A percentile compares a stretch with the other conserved stretches of the same genome.
These are phyloP conservation scores for Pseudanteris insignis DNA, from an alignment of 2,888 invertebrate species.

Conservation along the genomic window DNA sequence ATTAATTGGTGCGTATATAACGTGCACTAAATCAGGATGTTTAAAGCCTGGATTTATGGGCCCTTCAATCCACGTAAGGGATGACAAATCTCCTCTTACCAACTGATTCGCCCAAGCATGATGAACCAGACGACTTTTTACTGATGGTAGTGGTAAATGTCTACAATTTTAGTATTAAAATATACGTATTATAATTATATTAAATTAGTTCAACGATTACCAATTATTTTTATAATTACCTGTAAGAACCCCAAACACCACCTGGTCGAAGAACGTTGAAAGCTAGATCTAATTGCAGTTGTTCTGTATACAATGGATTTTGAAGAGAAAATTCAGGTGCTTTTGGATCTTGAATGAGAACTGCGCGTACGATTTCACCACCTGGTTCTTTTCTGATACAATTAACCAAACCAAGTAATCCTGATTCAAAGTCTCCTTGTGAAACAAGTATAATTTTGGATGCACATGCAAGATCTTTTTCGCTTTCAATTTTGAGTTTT, in stretches of 20 bases:
- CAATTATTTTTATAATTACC: constrained; percentile 14
- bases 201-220: too few relatives aligned
- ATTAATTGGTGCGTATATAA: constrained; percentile 84
- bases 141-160: constrained; percentile 75
- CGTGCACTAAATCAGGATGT: constrained; percentile 65
- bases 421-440: constrained; percentile 74
- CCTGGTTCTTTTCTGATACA: constrained; percentile 85
- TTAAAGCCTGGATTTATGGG: constrained; percentile 57
- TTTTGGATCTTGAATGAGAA: constrained; percentile 71
- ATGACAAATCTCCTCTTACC: constrained; percentile 86
- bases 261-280: constrained; percentile 73
- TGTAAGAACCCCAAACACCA: constrained; percentile 80
- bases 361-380: constrained; percentile 69
- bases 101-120: constrained; percentile 82
- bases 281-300: constrained; percentile 78
- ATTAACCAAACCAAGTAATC: constrained; percentile 88
- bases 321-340: constrained; percentile 75
- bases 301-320: constrained; percentile 73
- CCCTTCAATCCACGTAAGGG: constrained; percentile 85
- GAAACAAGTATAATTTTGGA: constrained; percentile 74
- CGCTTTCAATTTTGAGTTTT: constrained; percentile 53
- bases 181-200: too few relatives aligned
- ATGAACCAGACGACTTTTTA: constrained; percentile 67
- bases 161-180: too few relatives aligned
- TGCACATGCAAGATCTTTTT: constrained; percentile 67